These are phyloP conservation scores for Onychostruthus taczanowskii DNA, from an alignment of 2,113 vertebrate genomes.

Conservation along the genomic window DNA sequence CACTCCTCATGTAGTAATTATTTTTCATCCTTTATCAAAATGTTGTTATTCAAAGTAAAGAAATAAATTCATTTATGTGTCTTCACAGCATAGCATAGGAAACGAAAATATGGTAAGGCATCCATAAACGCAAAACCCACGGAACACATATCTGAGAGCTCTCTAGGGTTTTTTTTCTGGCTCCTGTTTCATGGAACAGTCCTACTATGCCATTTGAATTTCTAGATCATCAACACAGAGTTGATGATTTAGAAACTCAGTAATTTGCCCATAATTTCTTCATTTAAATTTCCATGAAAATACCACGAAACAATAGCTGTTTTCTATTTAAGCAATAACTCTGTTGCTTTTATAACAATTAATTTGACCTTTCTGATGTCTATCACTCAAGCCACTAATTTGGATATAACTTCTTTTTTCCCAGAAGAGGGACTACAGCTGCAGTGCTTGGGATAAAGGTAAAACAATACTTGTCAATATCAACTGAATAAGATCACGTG, in stretches of 20 bases:
- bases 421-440: background rate
- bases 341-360: background rate
- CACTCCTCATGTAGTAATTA: background rate
- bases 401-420: background rate
- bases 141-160: background rate
- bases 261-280: background rate
- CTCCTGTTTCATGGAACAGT: background rate
- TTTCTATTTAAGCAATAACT: background rate
- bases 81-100: background rate
- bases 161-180: accelerated
- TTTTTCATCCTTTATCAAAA: background rate
- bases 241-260: background rate
- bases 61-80: background rate
- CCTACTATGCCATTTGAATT: background rate
- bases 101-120: background rate
- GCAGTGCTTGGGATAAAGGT: background rate
- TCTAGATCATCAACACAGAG: background rate
- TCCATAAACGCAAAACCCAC: background rate
- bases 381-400: background rate
- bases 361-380: background rate
- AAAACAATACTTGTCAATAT: background rate
- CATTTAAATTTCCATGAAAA: background rate
- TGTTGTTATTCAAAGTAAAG: background rate
- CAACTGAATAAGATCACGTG: background rate
- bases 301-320: background rate